Conservation (phyloP, 2,113 vertebrate species). For the Danio rerio region GRCz12tu NC_133191.1:33658501-33659000, state of each 20-base stretch:
- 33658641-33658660: too few species aligned
- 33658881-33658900: not conserved
- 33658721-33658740: not conserved
- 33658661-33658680: too few species aligned
- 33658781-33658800: conserved; percentile 33
- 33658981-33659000: too few species aligned
- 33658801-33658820: not conserved
- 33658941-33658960: too few species aligned
- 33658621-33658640: too few species aligned
- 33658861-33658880: too few species aligned
- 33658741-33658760: not conserved
- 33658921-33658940: too few species aligned
- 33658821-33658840: conserved; percentile 16
- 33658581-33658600: not conserved
- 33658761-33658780: conserved; percentile 1
- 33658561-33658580: conserved; percentile 7
- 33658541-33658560: conserved; percentile 12
- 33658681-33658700: too few species aligned
- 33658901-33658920: too few species aligned
- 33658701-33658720: not conserved
- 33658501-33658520: not conserved
- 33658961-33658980: too few species aligned
- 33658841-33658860: not conserved
- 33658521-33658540: not conserved
- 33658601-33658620: too few species aligned